A percentile compares a stretch with the other conserved stretches of the same genome.
Conservation (phyloP, 2,797 vertebrate genomes). For the Labroides dimidiatus region DNA sequence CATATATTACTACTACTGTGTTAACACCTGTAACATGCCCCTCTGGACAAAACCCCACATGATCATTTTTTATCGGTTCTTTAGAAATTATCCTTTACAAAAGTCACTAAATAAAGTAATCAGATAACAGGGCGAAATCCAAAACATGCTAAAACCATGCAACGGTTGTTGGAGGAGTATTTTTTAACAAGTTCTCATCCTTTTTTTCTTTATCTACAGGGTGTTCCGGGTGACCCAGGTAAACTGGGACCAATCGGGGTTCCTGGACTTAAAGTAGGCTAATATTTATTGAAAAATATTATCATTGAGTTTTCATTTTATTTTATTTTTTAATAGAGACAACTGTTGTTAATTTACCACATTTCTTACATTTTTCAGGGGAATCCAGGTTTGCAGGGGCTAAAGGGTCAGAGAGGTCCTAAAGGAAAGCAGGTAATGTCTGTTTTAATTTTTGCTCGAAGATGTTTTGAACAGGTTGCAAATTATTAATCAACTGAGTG, state of each 20-base stretch:
- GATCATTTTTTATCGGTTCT: no score
- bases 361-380: slow-evolving; percentile 66
- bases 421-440: slow-evolving; percentile 75
- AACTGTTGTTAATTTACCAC: background rate
- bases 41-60: no score
- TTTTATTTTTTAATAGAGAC: no score
- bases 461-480: slow-evolving; percentile 1
- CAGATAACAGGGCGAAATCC: background rate
- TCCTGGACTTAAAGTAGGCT: slow-evolving; percentile 77
- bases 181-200: background rate
- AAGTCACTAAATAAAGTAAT: background rate
- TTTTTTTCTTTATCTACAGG: slow-evolving; percentile 61
- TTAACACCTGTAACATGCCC: no score
- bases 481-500: background rate
- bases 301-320: no score
- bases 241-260: slow-evolving; percentile 69
- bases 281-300: background rate
- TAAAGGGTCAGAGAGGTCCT: slow-evolving; percentile 70
- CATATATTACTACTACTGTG: background rate
- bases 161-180: background rate
- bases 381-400: slow-evolving; percentile 69
- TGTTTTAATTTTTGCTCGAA: background rate
- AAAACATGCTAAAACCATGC: background rate
- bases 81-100: no score
- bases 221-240: slow-evolving; percentile 73